Conservation (phyloP, 1,140 invertebrate species). For the Temnothorax longispinosus region DNA sequence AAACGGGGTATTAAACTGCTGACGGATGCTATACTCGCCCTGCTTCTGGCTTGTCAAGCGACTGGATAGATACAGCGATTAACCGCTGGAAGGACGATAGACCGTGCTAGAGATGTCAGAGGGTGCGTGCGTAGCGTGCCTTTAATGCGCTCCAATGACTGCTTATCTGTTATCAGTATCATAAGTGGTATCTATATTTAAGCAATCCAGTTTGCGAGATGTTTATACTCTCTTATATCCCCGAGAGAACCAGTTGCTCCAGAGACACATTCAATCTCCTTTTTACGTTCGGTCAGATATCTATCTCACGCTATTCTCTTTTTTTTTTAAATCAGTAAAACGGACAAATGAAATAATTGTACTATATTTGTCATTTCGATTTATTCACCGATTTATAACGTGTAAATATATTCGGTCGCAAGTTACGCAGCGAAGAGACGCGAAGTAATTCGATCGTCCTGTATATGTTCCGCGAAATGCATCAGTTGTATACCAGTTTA, state of each 20-base stretch:
- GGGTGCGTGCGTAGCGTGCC: not conserved
- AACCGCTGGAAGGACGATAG: slow-evolving; percentile 5
- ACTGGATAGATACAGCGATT: slow-evolving; percentile 31
- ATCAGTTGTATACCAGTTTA: slow-evolving; percentile 14
- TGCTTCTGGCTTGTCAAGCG: slow-evolving; percentile 27
- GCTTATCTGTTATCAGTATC: slow-evolving; percentile 50
- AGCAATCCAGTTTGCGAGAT: slow-evolving; percentile 34
- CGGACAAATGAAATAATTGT: not conserved
- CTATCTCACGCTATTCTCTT: not conserved
- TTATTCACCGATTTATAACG: not conserved
- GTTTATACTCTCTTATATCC: slow-evolving; percentile 46
- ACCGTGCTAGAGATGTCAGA: slow-evolving; percentile 36
- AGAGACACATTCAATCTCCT: not conserved
- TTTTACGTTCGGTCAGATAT: not conserved
- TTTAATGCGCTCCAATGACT: slow-evolving; percentile 22
- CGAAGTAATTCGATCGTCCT: not conserved
- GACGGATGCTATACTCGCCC: not conserved
- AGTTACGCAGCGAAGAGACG: not conserved
- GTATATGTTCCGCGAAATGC: not conserved
- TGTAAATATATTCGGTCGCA: not conserved
- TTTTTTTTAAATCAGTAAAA: not conserved
- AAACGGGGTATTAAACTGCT: slow-evolving; percentile 34
- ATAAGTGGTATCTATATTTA: slow-evolving; percentile 43
- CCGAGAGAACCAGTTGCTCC: slow-evolving; percentile 13
- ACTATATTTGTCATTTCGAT: not conserved